Percentiles rank a stretch among this genome's conserved stretches.
Conservation (phyloP, 2,888 invertebrate genomes). For the Drosophila phalerata region DNA sequence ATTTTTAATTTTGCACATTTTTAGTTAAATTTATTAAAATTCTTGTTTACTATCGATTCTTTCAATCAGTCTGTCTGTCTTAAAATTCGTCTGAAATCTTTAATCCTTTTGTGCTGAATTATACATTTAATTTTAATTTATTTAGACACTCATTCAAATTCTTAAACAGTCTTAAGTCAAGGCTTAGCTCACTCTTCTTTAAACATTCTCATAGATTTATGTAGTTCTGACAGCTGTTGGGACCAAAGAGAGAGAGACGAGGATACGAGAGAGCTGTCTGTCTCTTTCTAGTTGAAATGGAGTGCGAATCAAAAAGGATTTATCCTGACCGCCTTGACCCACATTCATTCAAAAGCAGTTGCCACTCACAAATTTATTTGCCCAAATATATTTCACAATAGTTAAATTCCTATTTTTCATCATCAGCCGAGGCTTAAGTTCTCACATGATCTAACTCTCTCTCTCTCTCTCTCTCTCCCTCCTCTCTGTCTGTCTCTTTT, state of each 20-base stretch:
- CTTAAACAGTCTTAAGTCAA: not conserved
- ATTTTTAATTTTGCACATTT: too few relatives aligned
- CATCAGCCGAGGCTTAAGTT: constrained; percentile 65
- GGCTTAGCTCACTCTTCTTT: not conserved
- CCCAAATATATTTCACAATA: constrained; percentile 69
- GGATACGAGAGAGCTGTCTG: constrained; percentile 16
- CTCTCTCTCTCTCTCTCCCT: not conserved
- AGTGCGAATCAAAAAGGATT: constrained; percentile 55
- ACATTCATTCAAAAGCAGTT: constrained; percentile 36
- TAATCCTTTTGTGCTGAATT: constrained; percentile 9
- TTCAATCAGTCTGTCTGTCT: too few relatives aligned
- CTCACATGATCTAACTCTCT: constrained; percentile 52
- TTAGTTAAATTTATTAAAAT: too few relatives aligned
- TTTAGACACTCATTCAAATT: not conserved
- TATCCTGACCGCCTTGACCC: constrained; percentile 51
- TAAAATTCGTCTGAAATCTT: not conserved
- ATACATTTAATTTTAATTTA: constrained; percentile 13
- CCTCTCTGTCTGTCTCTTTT: constrained; percentile 5
- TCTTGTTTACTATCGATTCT: too few relatives aligned
- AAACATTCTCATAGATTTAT: constrained; percentile 41
- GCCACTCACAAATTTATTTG: constrained; percentile 51
- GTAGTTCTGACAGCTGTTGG: constrained; percentile 26
- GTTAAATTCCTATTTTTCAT: constrained; percentile 78
- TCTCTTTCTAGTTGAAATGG: constrained; percentile 19
- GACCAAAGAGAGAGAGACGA: not conserved